Evolutionary conservation across 2,888 invertebrate genomes (phyloP), one percentile per base, ranked within the genome.

Genomic region (Anthophora plumipes): DNA sequence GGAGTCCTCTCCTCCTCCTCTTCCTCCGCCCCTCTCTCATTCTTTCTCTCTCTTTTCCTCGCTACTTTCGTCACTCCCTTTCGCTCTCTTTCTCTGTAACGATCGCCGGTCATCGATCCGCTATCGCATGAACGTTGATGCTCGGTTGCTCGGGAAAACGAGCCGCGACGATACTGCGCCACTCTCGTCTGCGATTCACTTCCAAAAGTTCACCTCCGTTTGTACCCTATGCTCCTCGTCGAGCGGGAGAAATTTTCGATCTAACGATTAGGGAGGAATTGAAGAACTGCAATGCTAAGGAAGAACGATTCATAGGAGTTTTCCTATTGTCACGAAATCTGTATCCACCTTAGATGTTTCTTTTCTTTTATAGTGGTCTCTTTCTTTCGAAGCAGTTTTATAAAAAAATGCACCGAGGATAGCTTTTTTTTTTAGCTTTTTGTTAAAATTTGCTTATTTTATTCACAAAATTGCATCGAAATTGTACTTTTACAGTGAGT

Each of bases 51-150:
- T 61, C 43, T 54, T 9, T 25, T 41, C n/a, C 31, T 1, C 31
- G 31, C 31, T 31, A 31, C 2, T 4, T 31, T 31, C 31, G 31
- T 31, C 31, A 31, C 31, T 31, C 31, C 4, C 31, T 31, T 31
- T 31, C 31, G 31, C 39, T n/a, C 77, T 59, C 68, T 39, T 20
- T 48, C 77, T 54, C 61, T 57, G 83, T 69, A 83, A 80, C 86
- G 85, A 85, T 85, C 86, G 85, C 52, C 85, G 82, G 85, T 80
- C 82, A 86, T 84, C 87, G 86, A 85, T 87, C 80, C 77, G 84
- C 79, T 79, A 80, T 85, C 80, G 83, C 68, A 81, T 82, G 77
- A 79, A 84, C 79, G 79, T 60, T 63, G 74, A 82, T 74, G 79
- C 80, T 72, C 72, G 68, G 55, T 57, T 59, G 57, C 67, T 70